Percentiles rank a stretch among this genome's conserved stretches.
Evolutionary conservation across 2,888 invertebrate species (phyloP).

Genomic region (Ochlodes sylvanus): DNA sequence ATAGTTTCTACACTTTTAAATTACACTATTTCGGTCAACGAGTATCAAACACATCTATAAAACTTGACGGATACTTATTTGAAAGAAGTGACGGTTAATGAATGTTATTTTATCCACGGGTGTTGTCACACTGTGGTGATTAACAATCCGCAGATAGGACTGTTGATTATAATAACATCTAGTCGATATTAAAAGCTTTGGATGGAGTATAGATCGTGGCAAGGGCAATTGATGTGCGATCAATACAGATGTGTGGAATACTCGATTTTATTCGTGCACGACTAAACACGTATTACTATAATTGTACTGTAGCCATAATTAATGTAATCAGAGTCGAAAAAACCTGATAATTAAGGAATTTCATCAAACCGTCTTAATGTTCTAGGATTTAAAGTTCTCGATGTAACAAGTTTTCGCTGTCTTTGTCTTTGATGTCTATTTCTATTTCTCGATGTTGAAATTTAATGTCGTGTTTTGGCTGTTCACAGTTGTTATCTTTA

Average conservation of each 20-base stretch:
- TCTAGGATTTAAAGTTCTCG: constrained; percentile 37
- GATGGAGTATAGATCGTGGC: too few relatives aligned
- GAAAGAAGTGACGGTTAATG: too few relatives aligned
- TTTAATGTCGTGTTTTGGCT: constrained; percentile 49
- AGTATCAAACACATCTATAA: background rate
- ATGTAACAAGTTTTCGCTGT: constrained; percentile 20
- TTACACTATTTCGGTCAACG: background rate
- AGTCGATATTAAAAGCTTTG: too few relatives aligned
- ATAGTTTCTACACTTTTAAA: constrained; percentile 26
- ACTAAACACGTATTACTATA: background rate
- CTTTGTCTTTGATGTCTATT: background rate
- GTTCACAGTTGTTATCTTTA: constrained; percentile 39
- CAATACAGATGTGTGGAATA: constrained; percentile 1
- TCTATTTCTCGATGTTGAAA: constrained; percentile 48
- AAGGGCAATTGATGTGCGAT: background rate
- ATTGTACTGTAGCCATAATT: constrained; percentile 37
- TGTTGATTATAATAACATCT: too few relatives aligned
- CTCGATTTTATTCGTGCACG: constrained; percentile 15
- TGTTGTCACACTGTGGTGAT: too few relatives aligned
- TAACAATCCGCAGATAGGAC: too few relatives aligned
- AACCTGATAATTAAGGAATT: constrained; percentile 70
- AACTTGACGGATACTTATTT: background rate
- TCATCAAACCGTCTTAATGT: constrained; percentile 49
- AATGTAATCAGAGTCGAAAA: constrained; percentile 64
- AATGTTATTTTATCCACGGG: too few relatives aligned